phyloP scores from a whole-genome alignment of 2,797 vertebrate species.

The Oryzias sinensis region DNA sequence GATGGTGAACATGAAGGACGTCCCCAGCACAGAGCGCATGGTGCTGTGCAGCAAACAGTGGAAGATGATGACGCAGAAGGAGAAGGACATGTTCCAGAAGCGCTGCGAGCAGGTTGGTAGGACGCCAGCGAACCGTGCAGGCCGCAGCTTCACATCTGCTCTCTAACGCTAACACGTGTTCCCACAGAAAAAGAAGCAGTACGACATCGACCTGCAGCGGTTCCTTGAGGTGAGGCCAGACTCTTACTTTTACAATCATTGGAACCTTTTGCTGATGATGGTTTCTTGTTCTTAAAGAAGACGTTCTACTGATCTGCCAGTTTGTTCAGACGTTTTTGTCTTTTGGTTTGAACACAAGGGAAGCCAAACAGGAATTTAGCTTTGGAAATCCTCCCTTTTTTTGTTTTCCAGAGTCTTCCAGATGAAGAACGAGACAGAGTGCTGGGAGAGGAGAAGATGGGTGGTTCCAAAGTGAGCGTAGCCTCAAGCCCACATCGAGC shows the following conservation, averaged over 20 bases:
- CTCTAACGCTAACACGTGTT: constrained; percentile 6
- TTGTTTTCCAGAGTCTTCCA: constrained; percentile 72
- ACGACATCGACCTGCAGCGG: constrained; percentile 78
- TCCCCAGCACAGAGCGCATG: constrained; percentile 83
- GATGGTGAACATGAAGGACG: constrained; percentile 86
- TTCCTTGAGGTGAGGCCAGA: constrained; percentile 73
- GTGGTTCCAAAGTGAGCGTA: constrained; percentile 56
- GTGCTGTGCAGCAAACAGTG: constrained; percentile 83
- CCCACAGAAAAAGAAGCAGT: constrained; percentile 82
- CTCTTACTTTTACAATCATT: no score
- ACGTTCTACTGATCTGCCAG: no score
- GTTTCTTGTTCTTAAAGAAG: no score
- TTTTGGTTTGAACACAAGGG: no score
- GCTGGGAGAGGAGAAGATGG: constrained; percentile 77
- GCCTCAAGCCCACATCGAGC: constrained; percentile 65
- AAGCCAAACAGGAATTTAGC: not conserved
- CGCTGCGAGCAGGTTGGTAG: constrained; percentile 80
- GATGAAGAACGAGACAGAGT: constrained; percentile 80
- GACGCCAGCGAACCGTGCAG: rapidly evolving
- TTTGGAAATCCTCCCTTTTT: not conserved
- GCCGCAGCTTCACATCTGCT: not conserved
- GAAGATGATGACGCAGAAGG: constrained; percentile 84
- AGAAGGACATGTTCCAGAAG: constrained; percentile 85
- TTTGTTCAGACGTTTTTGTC: not conserved
- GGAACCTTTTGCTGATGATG: no score